Base-by-base conservation (phyloP, 2,113 vertebrate species). In the Cryptotis parvus region DNA sequence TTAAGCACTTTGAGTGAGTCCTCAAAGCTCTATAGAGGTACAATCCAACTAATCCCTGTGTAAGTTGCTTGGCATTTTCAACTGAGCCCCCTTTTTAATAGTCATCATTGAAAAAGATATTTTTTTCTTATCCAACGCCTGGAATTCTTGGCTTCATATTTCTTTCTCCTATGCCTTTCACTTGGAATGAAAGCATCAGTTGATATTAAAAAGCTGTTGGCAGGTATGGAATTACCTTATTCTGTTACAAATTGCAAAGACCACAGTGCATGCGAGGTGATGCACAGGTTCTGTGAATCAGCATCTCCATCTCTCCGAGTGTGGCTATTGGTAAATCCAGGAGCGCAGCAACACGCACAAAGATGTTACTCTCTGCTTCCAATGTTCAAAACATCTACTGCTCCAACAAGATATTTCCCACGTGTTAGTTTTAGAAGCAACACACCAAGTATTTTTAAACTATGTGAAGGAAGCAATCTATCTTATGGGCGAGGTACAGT, bases 131-230 rank as follows among this genome's bases (percentile, higher is more conserved):
- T 93, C n/a, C 90, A 94, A 82, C 95, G 87, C 95, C 93, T n/a
- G n/a, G n/a, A 49, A 41, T 95, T 92, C 97, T 29, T n/a, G n/a
- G 94, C 85, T 29, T 97, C 96, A 96, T 95, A 35, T 97, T 96
- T 97, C 95, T 97, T 95, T 98, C 93, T 96, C 76, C 90, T 98
- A 98, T 97, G 98, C 97, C 90, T 98, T 96, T 95, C 98, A 98
- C 98, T 98, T 96, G 99, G 98, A 98, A 98, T 98, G 93, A 98
- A n/a, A n/a, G n/a, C 98, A 96, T 98, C 99, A 98, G 99, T 99
- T 98, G 99, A 99, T 98, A 98, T 99, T 98, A 99, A 99, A 98
- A 98, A 99, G 97, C 97, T 99, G 98, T 98, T 98, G 98, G 97
- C 99, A 99, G 99, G 99, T 99, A 99, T 95, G 99, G 96, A 97